Percentiles rank a stretch among this genome's conserved stretches.
These are phyloP conservation scores for Zaprionus kolodkinae DNA, from an alignment of 1,140 invertebrate genomes.

Conservation along the genomic window DNA sequence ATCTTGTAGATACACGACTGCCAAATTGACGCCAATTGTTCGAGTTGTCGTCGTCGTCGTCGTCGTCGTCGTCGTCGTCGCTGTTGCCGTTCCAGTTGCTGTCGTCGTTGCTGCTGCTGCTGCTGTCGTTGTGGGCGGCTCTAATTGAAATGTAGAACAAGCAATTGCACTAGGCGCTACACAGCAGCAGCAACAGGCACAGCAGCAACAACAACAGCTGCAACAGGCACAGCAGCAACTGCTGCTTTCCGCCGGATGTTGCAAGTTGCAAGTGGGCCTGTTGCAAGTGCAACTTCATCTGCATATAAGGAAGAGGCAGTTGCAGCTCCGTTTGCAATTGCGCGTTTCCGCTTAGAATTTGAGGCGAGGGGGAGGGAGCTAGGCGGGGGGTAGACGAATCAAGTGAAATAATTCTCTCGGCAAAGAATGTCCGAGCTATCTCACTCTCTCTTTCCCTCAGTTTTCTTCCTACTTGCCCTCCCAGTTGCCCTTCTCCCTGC, in stretches of 20 bases:
- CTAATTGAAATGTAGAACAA: slow-evolving; percentile 72
- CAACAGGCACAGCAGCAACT: slow-evolving; percentile 7
- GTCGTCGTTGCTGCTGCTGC: neutral
- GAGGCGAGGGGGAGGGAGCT: neutral
- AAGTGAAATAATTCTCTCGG: slow-evolving; percentile 3
- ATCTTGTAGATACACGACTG: slow-evolving; percentile 54
- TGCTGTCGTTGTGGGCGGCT: slow-evolving; percentile 39
- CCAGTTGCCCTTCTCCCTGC: neutral
- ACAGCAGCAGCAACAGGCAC: neutral
- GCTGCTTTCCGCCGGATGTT: slow-evolving; percentile 36
- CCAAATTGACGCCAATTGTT: slow-evolving; percentile 69
- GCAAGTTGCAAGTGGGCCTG: slow-evolving; percentile 9
- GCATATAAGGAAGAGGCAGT: slow-evolving; percentile 22
- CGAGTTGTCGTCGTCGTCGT: slow-evolving; percentile 20
- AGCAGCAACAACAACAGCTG: neutral
- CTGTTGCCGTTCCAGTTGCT: neutral
- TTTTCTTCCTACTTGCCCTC: neutral
- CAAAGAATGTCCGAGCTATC: neutral
- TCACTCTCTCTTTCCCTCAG: neutral
- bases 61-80: slow-evolving; percentile 9
- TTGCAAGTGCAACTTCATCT: slow-evolving; percentile 32
- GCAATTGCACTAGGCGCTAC: slow-evolving; percentile 28
- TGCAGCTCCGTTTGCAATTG: slow-evolving; percentile 33
- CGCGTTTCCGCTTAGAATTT: slow-evolving; percentile 28
- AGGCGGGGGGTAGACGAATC: neutral